Percentiles rank a stretch among this genome's conserved stretches.
Conservation (phyloP, 2,113 vertebrate species). For the Dicrurus megarhynchus region DNA sequence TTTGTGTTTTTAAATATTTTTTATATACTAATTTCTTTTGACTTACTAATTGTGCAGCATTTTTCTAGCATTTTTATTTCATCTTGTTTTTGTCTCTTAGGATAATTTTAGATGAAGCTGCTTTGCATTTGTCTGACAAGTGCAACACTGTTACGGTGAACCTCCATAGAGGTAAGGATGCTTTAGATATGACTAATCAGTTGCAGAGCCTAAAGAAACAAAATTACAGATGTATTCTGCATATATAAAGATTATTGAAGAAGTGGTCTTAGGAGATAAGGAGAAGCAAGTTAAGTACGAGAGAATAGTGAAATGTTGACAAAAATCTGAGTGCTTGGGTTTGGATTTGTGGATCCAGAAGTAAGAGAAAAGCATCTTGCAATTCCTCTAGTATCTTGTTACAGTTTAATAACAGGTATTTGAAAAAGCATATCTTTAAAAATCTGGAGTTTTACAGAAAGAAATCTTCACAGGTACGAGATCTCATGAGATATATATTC, state of each 20-base stretch:
- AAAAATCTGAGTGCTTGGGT: not conserved
- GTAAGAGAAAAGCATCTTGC: not conserved
- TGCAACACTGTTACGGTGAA: constrained; percentile 87
- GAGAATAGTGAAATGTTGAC: not conserved
- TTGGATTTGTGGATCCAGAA: not conserved
- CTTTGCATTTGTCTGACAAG: constrained; percentile 93
- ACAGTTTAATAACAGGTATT: not conserved
- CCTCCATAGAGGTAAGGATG: constrained; percentile 83
- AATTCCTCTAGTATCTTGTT: not conserved
- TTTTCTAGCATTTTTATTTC: not conserved
- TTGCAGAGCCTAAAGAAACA: not conserved
- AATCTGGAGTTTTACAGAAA: not conserved
- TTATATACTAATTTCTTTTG: not conserved
- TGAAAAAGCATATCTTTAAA: not conserved
- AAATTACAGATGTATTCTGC: not conserved
- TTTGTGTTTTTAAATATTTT: not conserved
- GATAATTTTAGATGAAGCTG: constrained; percentile 95
- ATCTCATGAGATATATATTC: not conserved
- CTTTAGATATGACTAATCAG: not conserved
- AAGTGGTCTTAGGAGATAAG: not conserved
- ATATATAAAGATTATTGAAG: not conserved
- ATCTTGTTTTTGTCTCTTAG: constrained; percentile 60
- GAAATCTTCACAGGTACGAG: not conserved
- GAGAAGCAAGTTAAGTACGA: not conserved
- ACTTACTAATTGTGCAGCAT: not conserved